Percentiles rank a stretch among this genome's conserved stretches.
Evolutionary conservation across 2,888 invertebrate genomes (phyloP).

Genomic region (Drosophila robusta): DNA sequence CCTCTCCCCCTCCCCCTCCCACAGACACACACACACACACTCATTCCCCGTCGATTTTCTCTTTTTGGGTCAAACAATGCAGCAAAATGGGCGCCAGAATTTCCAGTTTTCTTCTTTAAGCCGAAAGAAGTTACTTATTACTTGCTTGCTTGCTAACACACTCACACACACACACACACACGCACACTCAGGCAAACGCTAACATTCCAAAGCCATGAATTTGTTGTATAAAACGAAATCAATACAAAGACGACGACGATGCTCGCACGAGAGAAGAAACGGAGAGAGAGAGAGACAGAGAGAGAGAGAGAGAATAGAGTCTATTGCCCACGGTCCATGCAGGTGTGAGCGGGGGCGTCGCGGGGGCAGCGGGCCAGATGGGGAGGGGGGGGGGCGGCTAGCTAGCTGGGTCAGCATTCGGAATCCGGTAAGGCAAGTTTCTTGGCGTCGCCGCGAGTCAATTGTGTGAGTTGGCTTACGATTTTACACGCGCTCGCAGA

Average conservation of each 20-base stretch:
- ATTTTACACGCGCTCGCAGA: slow-evolving; percentile 67
- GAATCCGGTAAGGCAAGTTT: slow-evolving; percentile 81
- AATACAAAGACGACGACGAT: slow-evolving; percentile 58
- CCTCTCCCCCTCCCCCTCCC: not conserved
- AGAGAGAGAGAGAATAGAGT: slow-evolving; percentile 3
- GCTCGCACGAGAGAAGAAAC: slow-evolving; percentile 18
- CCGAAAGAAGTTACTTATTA: slow-evolving; percentile 56
- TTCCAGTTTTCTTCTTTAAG: slow-evolving; percentile 65
- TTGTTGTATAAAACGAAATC: slow-evolving; percentile 70
- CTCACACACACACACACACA: slow-evolving; percentile 24
- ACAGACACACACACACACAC: no score
- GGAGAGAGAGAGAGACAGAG: not conserved
- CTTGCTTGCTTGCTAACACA: slow-evolving; percentile 52
- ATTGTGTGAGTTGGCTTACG: slow-evolving; percentile 50
- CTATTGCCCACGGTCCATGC: slow-evolving; percentile 59
- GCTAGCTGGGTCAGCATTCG: slow-evolving; percentile 69
- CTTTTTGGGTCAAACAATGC: slow-evolving; percentile 67
- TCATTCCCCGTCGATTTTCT: slow-evolving; percentile 1
- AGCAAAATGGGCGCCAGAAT: slow-evolving; percentile 61
- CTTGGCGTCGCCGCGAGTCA: slow-evolving; percentile 52
- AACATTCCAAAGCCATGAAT: slow-evolving; percentile 72
- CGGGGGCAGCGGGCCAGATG: not conserved
- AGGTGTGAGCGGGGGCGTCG: slow-evolving; percentile 43
- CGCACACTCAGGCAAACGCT: slow-evolving; percentile 16
- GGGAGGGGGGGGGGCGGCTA: not conserved